A percentile compares a stretch with the other conserved stretches of the same genome.
Evolutionary conservation across 2,797 vertebrate genomes (phyloP).

Genomic region (Prionace glauca): DNA sequence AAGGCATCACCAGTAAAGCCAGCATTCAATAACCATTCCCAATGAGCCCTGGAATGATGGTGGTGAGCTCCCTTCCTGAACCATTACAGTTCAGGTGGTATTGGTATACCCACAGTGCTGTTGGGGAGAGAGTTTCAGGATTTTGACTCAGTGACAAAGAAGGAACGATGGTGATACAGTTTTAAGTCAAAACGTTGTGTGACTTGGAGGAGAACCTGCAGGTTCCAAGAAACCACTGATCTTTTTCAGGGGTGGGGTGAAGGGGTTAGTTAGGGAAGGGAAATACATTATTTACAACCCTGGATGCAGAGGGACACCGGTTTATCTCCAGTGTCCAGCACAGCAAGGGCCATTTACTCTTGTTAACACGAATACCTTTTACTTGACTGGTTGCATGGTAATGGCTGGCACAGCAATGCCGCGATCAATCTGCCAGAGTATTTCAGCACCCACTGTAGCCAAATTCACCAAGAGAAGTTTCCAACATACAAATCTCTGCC

Average conservation of each 20-base stretch:
- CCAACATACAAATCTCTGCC: background rate
- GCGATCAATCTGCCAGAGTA: background rate
- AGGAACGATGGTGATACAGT: no score
- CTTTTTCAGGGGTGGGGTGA: background rate
- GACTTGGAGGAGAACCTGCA: background rate
- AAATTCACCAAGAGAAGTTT: background rate
- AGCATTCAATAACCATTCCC: background rate
- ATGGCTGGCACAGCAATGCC: background rate
- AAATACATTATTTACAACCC: background rate
- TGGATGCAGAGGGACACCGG: background rate
- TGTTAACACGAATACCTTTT: no score
- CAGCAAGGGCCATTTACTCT: background rate
- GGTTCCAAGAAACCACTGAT: no score
- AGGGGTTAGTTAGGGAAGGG: background rate
- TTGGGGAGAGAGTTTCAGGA: no score
- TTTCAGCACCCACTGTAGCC: background rate
- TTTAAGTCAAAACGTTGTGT: no score
- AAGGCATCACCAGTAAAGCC: background rate
- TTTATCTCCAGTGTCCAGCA: background rate
- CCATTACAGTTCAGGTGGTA: background rate
- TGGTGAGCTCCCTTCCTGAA: background rate
- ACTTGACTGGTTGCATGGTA: background rate
- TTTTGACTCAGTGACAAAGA: no score
- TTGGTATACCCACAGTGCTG: no score
- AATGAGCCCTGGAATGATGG: background rate